phyloP scores from a whole-genome alignment of 2,113 vertebrate species.

The Kryptolebias marmoratus region DNA sequence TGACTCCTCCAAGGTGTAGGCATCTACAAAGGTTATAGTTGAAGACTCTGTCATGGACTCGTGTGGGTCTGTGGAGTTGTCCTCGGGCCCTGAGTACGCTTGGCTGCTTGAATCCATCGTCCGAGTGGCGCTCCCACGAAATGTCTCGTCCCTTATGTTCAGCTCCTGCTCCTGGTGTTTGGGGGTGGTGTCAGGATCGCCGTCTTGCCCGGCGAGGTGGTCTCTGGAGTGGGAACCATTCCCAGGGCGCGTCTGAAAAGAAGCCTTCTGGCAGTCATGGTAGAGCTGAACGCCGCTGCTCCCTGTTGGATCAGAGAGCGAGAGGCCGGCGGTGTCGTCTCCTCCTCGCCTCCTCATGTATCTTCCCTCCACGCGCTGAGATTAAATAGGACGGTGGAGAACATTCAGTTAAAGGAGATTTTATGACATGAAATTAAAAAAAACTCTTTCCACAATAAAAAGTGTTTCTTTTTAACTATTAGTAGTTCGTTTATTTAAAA shows the following conservation, averaged over 20 bases:
- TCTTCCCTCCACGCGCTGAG: slow-evolving; percentile 5
- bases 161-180: slow-evolving; percentile 24
- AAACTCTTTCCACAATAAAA: not conserved
- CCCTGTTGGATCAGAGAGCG: slow-evolving; percentile 53
- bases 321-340: slow-evolving; percentile 23
- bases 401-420: not conserved
- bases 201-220: slow-evolving; percentile 5
- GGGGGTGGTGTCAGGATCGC: slow-evolving; percentile 9
- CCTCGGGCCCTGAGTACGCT: slow-evolving; percentile 56
- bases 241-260: slow-evolving; percentile 41
- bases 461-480: no score
- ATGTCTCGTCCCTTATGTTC: slow-evolving; percentile 29
- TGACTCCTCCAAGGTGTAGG: slow-evolving; percentile 85
- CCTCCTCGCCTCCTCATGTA: slow-evolving; percentile 57
- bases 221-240: slow-evolving; percentile 36
- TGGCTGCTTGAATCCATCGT: slow-evolving; percentile 60
- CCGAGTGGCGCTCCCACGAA: slow-evolving; percentile 41
- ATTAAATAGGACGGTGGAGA: slow-evolving; percentile 12
- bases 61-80: slow-evolving; percentile 76
- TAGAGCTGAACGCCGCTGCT: slow-evolving; percentile 48
- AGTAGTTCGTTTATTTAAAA: not conserved
- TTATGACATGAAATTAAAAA: not conserved
- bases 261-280: slow-evolving; percentile 60
- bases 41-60: slow-evolving; percentile 78
- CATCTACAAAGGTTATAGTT: slow-evolving; percentile 93